These are phyloP conservation scores for Cephalopachus bancanus DNA, from an alignment of 2,797 vertebrate genomes.

Conservation along the genomic window DNA sequence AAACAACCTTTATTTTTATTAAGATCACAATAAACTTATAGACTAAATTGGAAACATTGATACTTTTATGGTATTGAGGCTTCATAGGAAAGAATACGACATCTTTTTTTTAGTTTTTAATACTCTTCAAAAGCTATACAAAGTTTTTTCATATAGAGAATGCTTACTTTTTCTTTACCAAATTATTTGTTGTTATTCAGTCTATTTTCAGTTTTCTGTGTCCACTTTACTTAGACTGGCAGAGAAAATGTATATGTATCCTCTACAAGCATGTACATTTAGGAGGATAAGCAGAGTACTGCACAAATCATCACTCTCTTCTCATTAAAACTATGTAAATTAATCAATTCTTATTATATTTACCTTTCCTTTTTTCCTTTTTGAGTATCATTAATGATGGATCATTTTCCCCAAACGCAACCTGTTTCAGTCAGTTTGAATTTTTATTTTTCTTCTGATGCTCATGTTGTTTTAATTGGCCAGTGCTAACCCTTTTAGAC, in stretches of 20 bases:
- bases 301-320: not conserved
- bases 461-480: not conserved
- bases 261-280: not conserved
- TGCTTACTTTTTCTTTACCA: not conserved
- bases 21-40: not conserved
- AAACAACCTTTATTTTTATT: constrained; percentile 3
- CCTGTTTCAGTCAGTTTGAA: not conserved
- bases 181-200: not conserved
- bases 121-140: not conserved
- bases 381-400: not conserved
- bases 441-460: constrained; percentile 32
- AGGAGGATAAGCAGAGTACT: not conserved
- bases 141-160: not conserved
- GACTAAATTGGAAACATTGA: not conserved
- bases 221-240: not conserved
- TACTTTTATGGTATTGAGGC: not conserved
- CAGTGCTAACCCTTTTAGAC: not conserved
- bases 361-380: not conserved
- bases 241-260: not conserved
- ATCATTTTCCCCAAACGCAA: not conserved
- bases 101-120: not conserved
- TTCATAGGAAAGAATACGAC: not conserved
- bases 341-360: not conserved
- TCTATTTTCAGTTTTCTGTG: not conserved
- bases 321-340: constrained; percentile 17